These are phyloP conservation scores for Ptychoptera albimana DNA, from an alignment of 2,888 invertebrate species.

Conservation along the genomic window DNA sequence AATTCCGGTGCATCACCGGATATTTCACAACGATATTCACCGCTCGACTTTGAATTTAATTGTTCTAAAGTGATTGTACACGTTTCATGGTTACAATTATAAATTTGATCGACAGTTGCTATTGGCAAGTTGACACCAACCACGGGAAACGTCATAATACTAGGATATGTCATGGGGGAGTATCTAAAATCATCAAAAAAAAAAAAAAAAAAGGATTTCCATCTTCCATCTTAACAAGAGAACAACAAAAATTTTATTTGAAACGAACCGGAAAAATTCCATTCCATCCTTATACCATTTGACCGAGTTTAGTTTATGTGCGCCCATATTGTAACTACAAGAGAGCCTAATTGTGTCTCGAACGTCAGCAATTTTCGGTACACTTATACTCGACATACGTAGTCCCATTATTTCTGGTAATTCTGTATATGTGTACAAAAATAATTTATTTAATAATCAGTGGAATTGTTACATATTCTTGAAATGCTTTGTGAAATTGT, in stretches of 20 bases:
- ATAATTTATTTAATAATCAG: too few relatives aligned
- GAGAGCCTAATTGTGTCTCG: conserved; percentile 27
- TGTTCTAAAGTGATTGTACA: conserved; percentile 26
- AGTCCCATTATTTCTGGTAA: conserved; percentile 21
- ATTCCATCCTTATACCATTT: conserved; percentile 32
- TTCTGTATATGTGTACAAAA: conserved; percentile 15
- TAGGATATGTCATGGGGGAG: conserved; percentile 27
- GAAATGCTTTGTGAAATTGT: too few relatives aligned
- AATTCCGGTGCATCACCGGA: conserved; percentile 45
- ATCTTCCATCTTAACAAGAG: too few relatives aligned
- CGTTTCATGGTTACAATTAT: conserved; percentile 27
- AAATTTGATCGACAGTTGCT: conserved; percentile 11
- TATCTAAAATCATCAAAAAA: conserved; percentile 25
- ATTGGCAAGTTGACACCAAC: conserved; percentile 22
- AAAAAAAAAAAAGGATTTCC: too few relatives aligned
- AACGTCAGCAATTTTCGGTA: conserved; percentile 29
- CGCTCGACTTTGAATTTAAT: conserved; percentile 27
- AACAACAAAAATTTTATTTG: too few relatives aligned
- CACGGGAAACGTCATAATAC: conserved; percentile 27
- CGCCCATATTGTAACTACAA: conserved; percentile 31
- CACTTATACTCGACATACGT: conserved; percentile 26
- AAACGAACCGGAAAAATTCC: conserved; percentile 28
- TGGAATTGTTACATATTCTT: too few relatives aligned
- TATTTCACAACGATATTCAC: conserved; percentile 43
- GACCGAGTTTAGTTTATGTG: conserved; percentile 29